These are phyloP conservation scores for Microctenopoma lineatum DNA, from an alignment of 2,797 vertebrate genomes.

Conservation along the genomic window DNA sequence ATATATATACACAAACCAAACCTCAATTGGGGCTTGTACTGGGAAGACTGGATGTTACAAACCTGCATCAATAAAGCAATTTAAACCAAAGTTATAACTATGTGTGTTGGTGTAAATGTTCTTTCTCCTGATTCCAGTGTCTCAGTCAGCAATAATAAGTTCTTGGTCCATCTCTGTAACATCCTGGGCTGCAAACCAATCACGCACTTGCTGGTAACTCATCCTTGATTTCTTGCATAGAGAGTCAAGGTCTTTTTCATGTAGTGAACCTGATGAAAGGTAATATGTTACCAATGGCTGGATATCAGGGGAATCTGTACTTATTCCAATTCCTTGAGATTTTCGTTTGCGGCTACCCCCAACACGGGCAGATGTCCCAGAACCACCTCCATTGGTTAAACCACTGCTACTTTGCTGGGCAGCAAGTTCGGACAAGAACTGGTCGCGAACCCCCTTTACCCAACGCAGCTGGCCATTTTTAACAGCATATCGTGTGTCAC, in stretches of 20 bases:
- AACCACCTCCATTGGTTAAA: constrained; percentile 55
- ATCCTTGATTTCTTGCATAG: constrained; percentile 89
- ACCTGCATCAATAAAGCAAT: constrained; percentile 77
- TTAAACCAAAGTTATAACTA: constrained; percentile 65
- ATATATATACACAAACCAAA: constrained; percentile 53
- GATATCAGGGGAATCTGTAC: constrained; percentile 74
- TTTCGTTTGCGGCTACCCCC: constrained; percentile 80
- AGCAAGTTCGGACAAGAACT: constrained; percentile 83
- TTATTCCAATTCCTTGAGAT: constrained; percentile 60
- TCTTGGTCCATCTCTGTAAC: constrained; percentile 80
- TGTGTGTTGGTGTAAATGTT: constrained; percentile 50
- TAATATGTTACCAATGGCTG: constrained; percentile 84
- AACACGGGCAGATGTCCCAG: constrained; percentile 52
- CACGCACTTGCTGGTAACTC: constrained; percentile 88
- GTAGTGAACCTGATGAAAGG: constrained; percentile 79
- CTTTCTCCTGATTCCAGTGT: constrained; percentile 58
- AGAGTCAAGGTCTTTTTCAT: constrained; percentile 86
- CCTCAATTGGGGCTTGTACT: constrained; percentile 63
- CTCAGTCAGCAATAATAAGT: constrained; percentile 78
- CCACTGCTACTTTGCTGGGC: constrained; percentile 74
- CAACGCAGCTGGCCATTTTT: constrained; percentile 93
- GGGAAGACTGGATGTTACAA: constrained; percentile 74
- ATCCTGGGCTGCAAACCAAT: constrained; percentile 88
- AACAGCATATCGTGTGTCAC: constrained; percentile 92
- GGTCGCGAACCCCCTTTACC: constrained; percentile 87